phyloP scores from a whole-genome alignment of 2,797 vertebrate species.

The Molossus alvarezi region DNA sequence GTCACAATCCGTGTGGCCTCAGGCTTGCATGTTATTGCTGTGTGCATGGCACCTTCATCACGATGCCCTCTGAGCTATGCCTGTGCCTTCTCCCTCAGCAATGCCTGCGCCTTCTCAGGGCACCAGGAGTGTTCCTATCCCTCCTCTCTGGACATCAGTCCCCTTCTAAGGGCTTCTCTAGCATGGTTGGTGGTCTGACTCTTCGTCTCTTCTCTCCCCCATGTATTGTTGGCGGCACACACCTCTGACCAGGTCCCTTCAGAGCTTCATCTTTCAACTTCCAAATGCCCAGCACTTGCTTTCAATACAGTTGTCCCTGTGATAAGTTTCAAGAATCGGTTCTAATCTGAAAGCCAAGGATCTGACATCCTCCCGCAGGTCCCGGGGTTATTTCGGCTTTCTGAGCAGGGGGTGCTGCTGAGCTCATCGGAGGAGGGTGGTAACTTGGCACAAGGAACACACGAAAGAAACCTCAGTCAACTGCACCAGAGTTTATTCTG shows the following conservation, averaged over 20 bases:
- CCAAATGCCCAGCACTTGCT: neutral
- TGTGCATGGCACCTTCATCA: neutral
- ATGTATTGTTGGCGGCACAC: rapidly evolving
- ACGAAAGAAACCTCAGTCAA: too few species aligned
- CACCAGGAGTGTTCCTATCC: neutral
- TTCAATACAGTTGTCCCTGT: too few species aligned
- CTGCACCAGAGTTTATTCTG: too few species aligned
- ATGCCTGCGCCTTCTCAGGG: rapidly evolving
- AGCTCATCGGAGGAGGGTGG: too few species aligned
- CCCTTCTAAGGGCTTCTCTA: neutral
- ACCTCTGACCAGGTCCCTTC: neutral
- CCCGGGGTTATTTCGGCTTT: too few species aligned
- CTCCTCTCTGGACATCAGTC: neutral
- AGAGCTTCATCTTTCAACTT: neutral
- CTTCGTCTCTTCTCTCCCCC: neutral
- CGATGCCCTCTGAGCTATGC: neutral
- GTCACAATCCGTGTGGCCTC: neutral
- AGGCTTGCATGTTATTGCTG: neutral
- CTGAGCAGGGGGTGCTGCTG: too few species aligned
- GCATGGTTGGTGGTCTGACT: neutral
- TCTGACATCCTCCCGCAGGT: too few species aligned
- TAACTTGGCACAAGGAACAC: too few species aligned
- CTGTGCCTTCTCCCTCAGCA: neutral
- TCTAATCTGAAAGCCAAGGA: too few species aligned
- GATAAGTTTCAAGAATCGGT: too few species aligned